A percentile compares a stretch with the other conserved stretches of the same genome.
These are phyloP conservation scores for Lycaena phlaeas DNA, from an alignment of 2,888 invertebrate species.

Conservation along the genomic window DNA sequence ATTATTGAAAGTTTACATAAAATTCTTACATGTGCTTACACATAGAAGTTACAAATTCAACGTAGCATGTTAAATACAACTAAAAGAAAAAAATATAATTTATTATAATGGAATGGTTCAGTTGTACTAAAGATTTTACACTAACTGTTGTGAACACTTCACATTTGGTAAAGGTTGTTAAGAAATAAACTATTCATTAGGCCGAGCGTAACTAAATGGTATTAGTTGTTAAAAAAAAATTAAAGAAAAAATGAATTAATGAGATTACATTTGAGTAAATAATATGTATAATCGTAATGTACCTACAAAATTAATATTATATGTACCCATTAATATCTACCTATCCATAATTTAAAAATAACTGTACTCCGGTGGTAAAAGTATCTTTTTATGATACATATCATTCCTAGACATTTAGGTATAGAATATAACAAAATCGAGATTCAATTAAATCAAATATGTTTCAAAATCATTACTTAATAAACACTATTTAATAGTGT, in stretches of 20 bases:
- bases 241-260: constrained; percentile 31
- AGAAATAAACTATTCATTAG: constrained; percentile 16
- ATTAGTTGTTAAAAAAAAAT: constrained; percentile 15
- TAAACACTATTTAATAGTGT: constrained; percentile 7
- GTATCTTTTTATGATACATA: constrained; percentile 11
- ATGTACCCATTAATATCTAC: constrained; percentile 10
- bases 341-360: constrained; percentile 8
- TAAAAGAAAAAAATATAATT: constrained; percentile 19
- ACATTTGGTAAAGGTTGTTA: constrained; percentile 39
- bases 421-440: constrained; percentile 21
- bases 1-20: background rate
- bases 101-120: constrained; percentile 37
- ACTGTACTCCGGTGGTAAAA: constrained; percentile 17
- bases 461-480: constrained; percentile 5
- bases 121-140: constrained; percentile 31
- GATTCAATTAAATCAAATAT: constrained; percentile 26
- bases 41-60: background rate
- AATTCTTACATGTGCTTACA: constrained; percentile 1
- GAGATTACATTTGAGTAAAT: constrained; percentile 50
- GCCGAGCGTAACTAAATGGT: constrained; percentile 23
- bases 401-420: constrained; percentile 11
- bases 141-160: constrained; percentile 41
- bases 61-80: constrained; percentile 13
- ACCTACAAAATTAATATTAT: constrained; percentile 12
- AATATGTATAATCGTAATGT: constrained; percentile 22